Evolutionary conservation across 92 coral and sea anemone species (phyloP).

Genomic region (Porites evermanni): DNA sequence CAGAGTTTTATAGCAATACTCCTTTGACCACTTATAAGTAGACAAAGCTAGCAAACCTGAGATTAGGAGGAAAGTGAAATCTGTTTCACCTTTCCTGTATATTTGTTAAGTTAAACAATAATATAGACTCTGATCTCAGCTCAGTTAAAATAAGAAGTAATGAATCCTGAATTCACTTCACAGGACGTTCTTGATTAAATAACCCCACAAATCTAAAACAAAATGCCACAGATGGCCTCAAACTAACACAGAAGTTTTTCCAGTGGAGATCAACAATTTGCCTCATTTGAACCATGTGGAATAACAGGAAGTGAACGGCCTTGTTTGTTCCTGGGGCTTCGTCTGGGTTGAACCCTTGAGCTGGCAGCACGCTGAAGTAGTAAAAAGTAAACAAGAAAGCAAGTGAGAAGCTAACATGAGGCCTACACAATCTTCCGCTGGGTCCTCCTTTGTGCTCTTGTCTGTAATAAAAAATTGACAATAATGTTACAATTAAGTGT

Average conservation of each 20-base stretch:
- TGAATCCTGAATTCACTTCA: not conserved
- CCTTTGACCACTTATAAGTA: no score
- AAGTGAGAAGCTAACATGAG: constrained; percentile 29
- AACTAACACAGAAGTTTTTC: not conserved
- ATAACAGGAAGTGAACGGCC: constrained; percentile 47
- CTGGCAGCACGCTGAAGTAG: constrained; percentile 53
- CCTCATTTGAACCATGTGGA: constrained; percentile 28
- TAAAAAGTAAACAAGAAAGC: constrained; percentile 56
- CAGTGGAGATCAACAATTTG: not conserved
- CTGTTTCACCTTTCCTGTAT: no score
- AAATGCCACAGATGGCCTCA: not conserved
- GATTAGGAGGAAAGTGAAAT: no score
- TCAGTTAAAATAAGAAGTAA: not conserved
- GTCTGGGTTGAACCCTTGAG: constrained; percentile 39
- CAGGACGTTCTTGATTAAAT: not conserved
- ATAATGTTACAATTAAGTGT: no score
- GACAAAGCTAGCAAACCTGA: no score
- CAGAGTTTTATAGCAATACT: no score
- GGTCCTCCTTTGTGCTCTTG: constrained; percentile 52
- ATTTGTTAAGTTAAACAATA: not conserved
- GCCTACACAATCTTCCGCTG: constrained; percentile 63
- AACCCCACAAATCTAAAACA: not conserved
- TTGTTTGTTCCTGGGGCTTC: constrained; percentile 55
- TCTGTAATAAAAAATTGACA: constrained; percentile 56
- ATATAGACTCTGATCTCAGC: not conserved